Percentiles rank a stretch among this genome's conserved stretches.
Evolutionary conservation across 1,140 invertebrate species (phyloP).

Genomic region (Monochamus saltuarius): DNA sequence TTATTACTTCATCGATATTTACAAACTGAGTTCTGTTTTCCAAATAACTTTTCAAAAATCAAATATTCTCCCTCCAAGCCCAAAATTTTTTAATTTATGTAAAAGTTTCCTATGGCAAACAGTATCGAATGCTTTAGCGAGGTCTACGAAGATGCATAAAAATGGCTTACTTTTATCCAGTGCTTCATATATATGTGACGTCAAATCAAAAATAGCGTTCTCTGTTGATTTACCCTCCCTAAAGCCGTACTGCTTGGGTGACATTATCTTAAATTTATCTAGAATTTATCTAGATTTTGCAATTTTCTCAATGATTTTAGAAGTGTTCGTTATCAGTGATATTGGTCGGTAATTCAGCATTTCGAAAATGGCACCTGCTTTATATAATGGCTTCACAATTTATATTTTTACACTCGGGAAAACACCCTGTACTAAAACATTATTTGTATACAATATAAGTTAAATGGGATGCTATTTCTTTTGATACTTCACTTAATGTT

Average conservation of each 20-base stretch:
- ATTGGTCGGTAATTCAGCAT: too few species aligned
- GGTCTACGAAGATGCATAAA: not conserved
- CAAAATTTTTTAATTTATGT: not conserved
- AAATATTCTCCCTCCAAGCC: not conserved
- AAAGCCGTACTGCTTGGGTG: too few species aligned
- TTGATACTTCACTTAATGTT: too few species aligned
- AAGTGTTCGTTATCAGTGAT: too few species aligned
- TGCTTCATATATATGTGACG: constrained; percentile 16
- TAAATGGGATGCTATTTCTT: constrained; percentile 15
- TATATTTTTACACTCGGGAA: constrained; percentile 32
- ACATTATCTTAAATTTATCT: too few species aligned
- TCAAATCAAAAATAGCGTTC: too few species aligned
- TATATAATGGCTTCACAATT: constrained; percentile 32
- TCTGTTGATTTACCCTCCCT: too few species aligned
- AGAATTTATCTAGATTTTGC: too few species aligned
- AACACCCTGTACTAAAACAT: constrained; percentile 28
- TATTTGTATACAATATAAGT: too few species aligned
- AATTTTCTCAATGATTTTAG: too few species aligned
- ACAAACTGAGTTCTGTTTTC: not conserved
- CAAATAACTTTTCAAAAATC: not conserved
- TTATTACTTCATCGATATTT: too few species aligned
- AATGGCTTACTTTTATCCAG: not conserved
- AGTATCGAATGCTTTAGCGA: not conserved
- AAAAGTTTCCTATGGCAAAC: not conserved
- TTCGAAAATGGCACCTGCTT: constrained; percentile 27